Evolutionary conservation across 2,888 invertebrate species (phyloP), one percentile per base, ranked within the genome.

Genomic region (Acleris laterana): DNA sequence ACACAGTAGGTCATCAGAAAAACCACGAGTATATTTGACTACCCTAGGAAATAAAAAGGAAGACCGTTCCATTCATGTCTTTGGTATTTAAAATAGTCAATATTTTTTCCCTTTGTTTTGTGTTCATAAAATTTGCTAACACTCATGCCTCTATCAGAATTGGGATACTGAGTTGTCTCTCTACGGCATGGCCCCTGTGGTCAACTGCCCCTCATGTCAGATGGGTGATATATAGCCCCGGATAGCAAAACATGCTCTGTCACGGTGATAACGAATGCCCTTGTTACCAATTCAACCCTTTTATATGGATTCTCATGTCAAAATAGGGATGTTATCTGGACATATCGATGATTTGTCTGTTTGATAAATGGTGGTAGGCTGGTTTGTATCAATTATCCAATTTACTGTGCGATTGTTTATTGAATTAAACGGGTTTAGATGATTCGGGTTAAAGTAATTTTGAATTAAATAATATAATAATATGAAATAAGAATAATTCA

Each of bases 341-440:
- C 76, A 74, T 74, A 80, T 82, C 77, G 74, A 78, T 78, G 79
- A 82, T 83, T 84, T 81, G 84, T 80, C 81, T 77, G 72, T 73
- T 73, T 85, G 87, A 88, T 85, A 81, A 82, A 85, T 82, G 80
- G 75, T 75, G 25, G 70, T 71, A 69, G 77, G 74, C 74, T 74
- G 81, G 82, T 82, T 81, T 77, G 77, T 81, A 82, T 83, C 83
- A 85, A 87, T 87, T 83, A 84, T 83, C 79, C 70, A 76, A 82
- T 82, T 82, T 80, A 80, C 78, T 78, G 76, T 80, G 74, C 75
- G 73, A 82, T 83, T 81, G 79, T 81, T 80, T 28, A 52, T 61
- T 61, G 52, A 17, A 53, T 25, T 76, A 76, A 71, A 72, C 75
- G 71, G 67, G 70, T 71, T 78, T 79, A 76, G 77, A 78, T 83